Conservation (phyloP, 2,113 vertebrate genomes). For the Ploceus nigricollis region DNA sequence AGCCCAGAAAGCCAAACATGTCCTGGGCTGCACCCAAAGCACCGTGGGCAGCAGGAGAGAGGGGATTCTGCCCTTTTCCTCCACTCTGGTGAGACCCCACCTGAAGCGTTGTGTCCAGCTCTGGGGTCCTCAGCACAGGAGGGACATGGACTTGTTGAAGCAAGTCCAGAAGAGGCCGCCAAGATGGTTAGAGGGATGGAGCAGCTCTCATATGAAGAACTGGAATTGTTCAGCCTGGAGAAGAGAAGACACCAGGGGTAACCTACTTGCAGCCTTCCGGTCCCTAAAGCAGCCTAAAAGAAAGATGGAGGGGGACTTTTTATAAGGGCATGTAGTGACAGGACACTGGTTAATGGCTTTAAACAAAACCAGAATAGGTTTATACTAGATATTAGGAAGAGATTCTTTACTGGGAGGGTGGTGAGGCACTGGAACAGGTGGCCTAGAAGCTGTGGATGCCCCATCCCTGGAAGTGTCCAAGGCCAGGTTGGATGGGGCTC, state of each 20-base stretch:
- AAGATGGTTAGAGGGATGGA: background rate
- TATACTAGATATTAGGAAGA: background rate
- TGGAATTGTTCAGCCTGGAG: background rate
- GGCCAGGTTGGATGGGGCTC: fast-evolving
- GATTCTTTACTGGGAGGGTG: background rate
- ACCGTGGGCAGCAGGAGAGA: fast-evolving
- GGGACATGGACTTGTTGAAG: background rate
- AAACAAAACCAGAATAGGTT: background rate
- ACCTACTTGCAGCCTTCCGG: background rate
- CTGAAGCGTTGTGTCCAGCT: fast-evolving
- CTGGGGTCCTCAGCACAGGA: background rate
- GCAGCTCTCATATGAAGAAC: background rate
- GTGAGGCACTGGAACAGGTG: background rate
- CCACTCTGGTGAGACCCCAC: background rate
- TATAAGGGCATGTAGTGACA: background rate
- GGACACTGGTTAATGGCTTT: background rate
- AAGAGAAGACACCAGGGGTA: background rate
- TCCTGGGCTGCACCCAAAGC: background rate
- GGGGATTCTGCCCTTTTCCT: background rate
- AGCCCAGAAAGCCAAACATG: background rate
- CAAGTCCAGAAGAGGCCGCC: background rate
- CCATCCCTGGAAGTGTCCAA: background rate
- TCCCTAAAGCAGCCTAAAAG: background rate
- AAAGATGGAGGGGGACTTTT: background rate
- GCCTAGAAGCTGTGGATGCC: background rate